phyloP scores from a whole-genome alignment of 2,888 invertebrate genomes.

The Ormyrus thymus region DNA sequence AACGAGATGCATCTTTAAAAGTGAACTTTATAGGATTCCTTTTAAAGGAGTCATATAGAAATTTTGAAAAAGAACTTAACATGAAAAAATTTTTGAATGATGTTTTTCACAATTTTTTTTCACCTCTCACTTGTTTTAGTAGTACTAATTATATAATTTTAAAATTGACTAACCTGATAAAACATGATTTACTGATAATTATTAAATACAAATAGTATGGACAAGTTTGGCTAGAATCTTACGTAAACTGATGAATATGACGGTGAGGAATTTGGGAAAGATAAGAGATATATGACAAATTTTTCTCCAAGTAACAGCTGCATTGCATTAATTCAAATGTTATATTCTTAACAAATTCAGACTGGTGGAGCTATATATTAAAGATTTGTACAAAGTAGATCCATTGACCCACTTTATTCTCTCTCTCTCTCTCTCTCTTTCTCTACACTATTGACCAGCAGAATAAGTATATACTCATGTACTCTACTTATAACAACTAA shows the following conservation, averaged over 20 bases:
- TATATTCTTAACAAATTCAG: conserved; percentile 35
- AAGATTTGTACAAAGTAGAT: conserved; percentile 32
- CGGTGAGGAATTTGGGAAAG: not conserved
- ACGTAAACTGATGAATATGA: not conserved
- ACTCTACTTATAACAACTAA: too few relatives aligned
- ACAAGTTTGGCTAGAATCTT: not conserved
- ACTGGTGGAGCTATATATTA: conserved; percentile 18
- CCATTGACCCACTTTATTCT: conserved; percentile 32
- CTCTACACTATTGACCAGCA: too few relatives aligned
- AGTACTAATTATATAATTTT: too few relatives aligned
- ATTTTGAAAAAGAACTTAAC: too few relatives aligned
- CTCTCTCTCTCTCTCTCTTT: too few relatives aligned
- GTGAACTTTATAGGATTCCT: too few relatives aligned
- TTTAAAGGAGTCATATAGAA: too few relatives aligned
- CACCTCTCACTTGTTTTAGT: too few relatives aligned
- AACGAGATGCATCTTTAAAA: conserved; percentile 23
- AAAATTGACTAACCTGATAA: conserved; percentile 1
- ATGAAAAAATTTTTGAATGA: too few relatives aligned
- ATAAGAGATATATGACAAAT: not conserved
- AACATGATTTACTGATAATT: conserved; percentile 5
- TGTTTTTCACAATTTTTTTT: not conserved
- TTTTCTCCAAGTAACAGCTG: conserved; percentile 25
- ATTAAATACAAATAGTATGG: not conserved
- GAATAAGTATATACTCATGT: not conserved
- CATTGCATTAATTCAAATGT: conserved; percentile 34